A percentile compares a stretch with the other conserved stretches of the same genome.
Conservation (phyloP, 92 coral and sea anemone genomes). For the Zoanthus sansibaricus region DNA sequence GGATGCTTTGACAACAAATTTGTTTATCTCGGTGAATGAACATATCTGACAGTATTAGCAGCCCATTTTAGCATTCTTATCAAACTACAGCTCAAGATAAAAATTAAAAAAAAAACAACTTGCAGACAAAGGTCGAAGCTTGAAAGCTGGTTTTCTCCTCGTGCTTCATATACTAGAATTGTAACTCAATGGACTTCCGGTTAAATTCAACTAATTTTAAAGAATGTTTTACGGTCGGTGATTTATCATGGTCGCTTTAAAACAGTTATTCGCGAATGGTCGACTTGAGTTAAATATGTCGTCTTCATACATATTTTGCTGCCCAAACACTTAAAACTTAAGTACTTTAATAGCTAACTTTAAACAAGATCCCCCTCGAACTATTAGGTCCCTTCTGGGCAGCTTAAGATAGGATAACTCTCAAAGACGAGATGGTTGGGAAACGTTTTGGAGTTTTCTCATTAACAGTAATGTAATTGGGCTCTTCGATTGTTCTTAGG, state of each 20-base stretch:
- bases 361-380: not conserved
- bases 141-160: slow-evolving; percentile 1
- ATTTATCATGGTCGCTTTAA: not conserved
- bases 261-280: not conserved
- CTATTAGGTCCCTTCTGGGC: not conserved
- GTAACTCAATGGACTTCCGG: slow-evolving; percentile 28
- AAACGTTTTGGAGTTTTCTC: not conserved
- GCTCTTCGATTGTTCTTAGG: slow-evolving; percentile 5
- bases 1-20: not conserved
- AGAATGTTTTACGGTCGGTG: not conserved
- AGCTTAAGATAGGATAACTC: not conserved
- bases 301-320: not conserved
- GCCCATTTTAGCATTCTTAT: not conserved
- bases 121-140: slow-evolving; percentile 17
- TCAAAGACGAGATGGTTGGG: not conserved
- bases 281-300: not conserved
- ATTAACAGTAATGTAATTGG: not conserved
- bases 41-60: slow-evolving; percentile 11
- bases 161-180: not conserved
- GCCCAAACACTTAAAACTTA: not conserved
- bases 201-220: slow-evolving; percentile 13
- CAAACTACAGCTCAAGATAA: slow-evolving; percentile 10
- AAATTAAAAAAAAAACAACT: not conserved
- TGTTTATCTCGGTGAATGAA: not conserved
- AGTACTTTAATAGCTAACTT: not conserved